Evolutionary conservation across 2,888 invertebrate species (phyloP), one percentile per base, ranked within the genome.

Genomic region (Aphodius granarius): DNA sequence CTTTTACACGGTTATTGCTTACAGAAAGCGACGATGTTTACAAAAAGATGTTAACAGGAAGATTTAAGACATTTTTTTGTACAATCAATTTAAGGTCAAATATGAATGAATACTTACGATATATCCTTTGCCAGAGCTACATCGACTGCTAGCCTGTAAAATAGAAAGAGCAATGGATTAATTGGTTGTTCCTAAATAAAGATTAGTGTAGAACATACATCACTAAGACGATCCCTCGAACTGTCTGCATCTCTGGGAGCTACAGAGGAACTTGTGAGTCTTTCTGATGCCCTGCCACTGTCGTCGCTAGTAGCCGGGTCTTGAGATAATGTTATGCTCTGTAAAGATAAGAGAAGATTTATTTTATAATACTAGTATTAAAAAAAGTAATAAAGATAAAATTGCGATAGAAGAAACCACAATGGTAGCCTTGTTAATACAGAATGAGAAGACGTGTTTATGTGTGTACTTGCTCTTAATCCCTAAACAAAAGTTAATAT

Each of bases 61-160:
- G n/a, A n/a, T n/a, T n/a, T n/a, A n/a, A n/a, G n/a, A n/a, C n/a
- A n/a, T n/a, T n/a, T n/a, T n/a, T n/a, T n/a, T n/a, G n/a, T n/a
- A n/a, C n/a, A n/a, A n/a, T n/a, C n/a, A 72, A 19, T 16, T 16
- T 22, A 66, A 21, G 22, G 20, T 21, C 13, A 23, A 43, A 22
- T 43, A n/a, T n/a, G 19, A 5, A 63, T 72, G 65, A 76, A 89
- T 91, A 95, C 95, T 94, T 91, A 95, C 95, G 95, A 95, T 95
- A 94, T 95, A 95, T 92, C 95, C 95, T 92, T 94, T 95, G 91
- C 94, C 95, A 91, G 94, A 95, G 91, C 94, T 95, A 91, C 95
- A 94, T 90, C 94, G 94, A 91, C 94, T 95, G 92, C 94, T 94
- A 89, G 94, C 94, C 95, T 95, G 91, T 87, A 90, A 91, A 87